Evolutionary conservation across 2,888 invertebrate species (phyloP).

Genomic region (Allygus modestus): DNA sequence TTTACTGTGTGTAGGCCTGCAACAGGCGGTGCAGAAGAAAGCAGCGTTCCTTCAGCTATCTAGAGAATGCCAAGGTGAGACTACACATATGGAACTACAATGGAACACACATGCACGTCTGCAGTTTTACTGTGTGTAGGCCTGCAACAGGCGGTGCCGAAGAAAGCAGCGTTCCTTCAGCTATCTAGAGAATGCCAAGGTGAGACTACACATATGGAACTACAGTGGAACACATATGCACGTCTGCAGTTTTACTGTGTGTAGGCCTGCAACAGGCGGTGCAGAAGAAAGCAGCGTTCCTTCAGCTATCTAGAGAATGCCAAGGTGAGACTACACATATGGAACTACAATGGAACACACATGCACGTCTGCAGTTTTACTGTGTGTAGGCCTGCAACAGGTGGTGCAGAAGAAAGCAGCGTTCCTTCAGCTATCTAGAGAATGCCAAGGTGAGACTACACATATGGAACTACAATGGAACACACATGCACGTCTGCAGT

Average conservation of each 20-base stretch:
- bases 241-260: not conserved
- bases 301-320: slow-evolving; percentile 2
- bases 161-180: not conserved
- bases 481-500: not conserved
- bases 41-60: not conserved
- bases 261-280: not conserved
- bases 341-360: not conserved
- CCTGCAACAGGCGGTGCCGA: not conserved
- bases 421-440: not conserved
- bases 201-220: not conserved
- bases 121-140: not conserved
- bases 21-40: not conserved
- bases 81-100: not conserved
- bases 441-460: not conserved
- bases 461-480: not conserved
- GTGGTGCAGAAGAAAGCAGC: not conserved
- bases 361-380: not conserved
- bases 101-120: not conserved
- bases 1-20: not conserved
- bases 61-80: slow-evolving; percentile 6
- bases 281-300: not conserved
- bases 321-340: not conserved
- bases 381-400: not conserved
- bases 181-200: slow-evolving; percentile 8
- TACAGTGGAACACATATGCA: not conserved